Evolutionary conservation across 1,140 invertebrate species (phyloP).

Genomic region (Drosophila kikkawai): DNA sequence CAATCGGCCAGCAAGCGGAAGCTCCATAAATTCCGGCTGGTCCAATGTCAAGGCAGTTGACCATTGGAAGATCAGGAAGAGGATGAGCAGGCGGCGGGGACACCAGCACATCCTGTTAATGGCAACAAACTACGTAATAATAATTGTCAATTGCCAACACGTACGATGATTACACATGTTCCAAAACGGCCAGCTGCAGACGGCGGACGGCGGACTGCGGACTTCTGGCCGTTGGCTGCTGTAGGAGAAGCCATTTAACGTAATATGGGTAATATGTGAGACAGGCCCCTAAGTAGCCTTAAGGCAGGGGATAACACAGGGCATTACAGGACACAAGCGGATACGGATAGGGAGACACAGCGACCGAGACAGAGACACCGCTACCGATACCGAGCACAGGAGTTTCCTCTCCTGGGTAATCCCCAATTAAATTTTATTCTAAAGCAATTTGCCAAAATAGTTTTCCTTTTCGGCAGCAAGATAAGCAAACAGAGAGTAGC

Average conservation of each 20-base stretch:
- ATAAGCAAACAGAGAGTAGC: constrained; percentile 67
- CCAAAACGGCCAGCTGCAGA: constrained; percentile 56
- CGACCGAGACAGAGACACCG: background rate
- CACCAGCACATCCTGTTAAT: constrained; percentile 58
- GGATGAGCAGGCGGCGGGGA: background rate
- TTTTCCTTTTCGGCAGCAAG: constrained; percentile 62
- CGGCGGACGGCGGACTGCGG: constrained; percentile 13
- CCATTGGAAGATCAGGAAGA: constrained; percentile 1
- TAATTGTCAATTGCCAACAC: constrained; percentile 82
- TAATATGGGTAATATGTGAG: constrained; percentile 81
- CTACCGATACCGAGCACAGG: constrained; percentile 1
- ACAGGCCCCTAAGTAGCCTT: constrained; percentile 82
- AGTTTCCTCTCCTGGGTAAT: constrained; percentile 57
- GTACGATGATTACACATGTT: constrained; percentile 82
- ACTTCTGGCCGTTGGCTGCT: constrained; percentile 31
- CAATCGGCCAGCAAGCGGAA: constrained; percentile 27
- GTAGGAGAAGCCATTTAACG: constrained; percentile 64
- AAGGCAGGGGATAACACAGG: constrained; percentile 75
- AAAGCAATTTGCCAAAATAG: constrained; percentile 81
- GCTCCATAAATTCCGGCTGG: constrained; percentile 43
- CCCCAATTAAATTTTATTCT: constrained; percentile 83
- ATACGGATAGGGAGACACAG: constrained; percentile 16
- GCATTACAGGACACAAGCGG: constrained; percentile 66
- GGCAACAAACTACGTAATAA: constrained; percentile 78
- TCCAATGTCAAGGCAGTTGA: constrained; percentile 28